A percentile compares a stretch with the other conserved stretches of the same genome.
Evolutionary conservation across 2,113 vertebrate genomes (phyloP).

Genomic region (Coptodon rendalli): DNA sequence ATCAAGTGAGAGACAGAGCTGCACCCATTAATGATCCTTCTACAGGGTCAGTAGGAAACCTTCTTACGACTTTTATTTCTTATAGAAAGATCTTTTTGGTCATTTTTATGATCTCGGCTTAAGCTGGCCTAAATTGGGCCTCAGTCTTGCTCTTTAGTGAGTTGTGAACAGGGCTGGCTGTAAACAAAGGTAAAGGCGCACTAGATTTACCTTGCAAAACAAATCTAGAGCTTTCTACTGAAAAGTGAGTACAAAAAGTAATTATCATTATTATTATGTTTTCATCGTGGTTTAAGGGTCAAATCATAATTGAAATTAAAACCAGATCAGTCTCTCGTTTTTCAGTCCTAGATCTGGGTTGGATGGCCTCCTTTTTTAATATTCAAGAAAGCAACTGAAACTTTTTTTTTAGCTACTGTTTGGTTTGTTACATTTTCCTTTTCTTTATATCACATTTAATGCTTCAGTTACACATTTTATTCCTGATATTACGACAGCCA

Average conservation of each 20-base stretch:
- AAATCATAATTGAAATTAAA: background rate
- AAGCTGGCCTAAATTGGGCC: background rate
- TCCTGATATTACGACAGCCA: background rate
- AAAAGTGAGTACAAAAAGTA: background rate
- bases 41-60: background rate
- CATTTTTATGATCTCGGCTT: background rate
- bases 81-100: background rate
- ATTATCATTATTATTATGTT: background rate
- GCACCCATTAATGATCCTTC: background rate
- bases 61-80: background rate
- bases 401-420: background rate
- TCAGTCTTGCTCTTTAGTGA: background rate
- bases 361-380: background rate
- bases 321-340: background rate
- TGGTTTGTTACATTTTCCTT: background rate
- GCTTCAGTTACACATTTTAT: background rate
- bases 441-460: background rate
- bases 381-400: background rate
- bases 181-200: background rate
- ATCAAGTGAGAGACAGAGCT: background rate
- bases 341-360: background rate
- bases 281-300: background rate
- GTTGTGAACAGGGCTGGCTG: background rate
- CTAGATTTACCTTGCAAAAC: fast-evolving
- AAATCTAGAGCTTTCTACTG: background rate